Base-by-base conservation (phyloP, 2,888 invertebrate genomes). In the Stegophylla sp. region DNA sequence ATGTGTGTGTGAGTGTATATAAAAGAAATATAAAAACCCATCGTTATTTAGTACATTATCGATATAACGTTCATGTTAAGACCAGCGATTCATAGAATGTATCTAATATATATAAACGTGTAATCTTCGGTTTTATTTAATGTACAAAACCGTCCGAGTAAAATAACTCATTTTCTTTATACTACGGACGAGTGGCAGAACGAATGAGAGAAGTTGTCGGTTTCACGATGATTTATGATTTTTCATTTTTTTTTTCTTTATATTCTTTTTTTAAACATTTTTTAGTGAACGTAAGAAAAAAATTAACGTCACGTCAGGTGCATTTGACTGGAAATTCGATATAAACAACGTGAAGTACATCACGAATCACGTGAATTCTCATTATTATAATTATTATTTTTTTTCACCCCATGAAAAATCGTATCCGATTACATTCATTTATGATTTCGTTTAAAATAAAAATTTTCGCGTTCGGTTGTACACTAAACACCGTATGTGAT, bases 201-300 rank as follows among this genome's bases (percentile, higher is more conserved):
- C 66, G 26, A 67, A 67, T 23, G 66, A 45, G 66, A 45, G 45
- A 67, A 45, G 66, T 67, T 67, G 66, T 67, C 66, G 66, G 66
- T 48, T 67, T 17, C 17, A 2, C 45, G 66, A 67, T 67, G 26
- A 67, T 67, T 67, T 67, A 67, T 67, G 66, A 67, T 67, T 45
- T 67, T 23, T 9, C 7, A 45, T 15, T 64, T 23, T 43, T 15
- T 15, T 12, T 66, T 23, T 64, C 15, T 66, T 66, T 66, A n/a
- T 51, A n/a, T 45, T 23, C 45, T 45, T 45, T 17, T 17, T 67
- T 45, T 23, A 66, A 67, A 45, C 45, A 67, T 9, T 45, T 67
- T 45, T 67, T 26, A 20, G 3, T n/a, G n/a, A n/a, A n/a, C n/a
- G 66, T 20, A 12, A 45, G 23, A 13, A 43, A 43, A 43, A 66